phyloP scores from a whole-genome alignment of 2,113 vertebrate species.

The Ramphastos sulfuratus region DNA sequence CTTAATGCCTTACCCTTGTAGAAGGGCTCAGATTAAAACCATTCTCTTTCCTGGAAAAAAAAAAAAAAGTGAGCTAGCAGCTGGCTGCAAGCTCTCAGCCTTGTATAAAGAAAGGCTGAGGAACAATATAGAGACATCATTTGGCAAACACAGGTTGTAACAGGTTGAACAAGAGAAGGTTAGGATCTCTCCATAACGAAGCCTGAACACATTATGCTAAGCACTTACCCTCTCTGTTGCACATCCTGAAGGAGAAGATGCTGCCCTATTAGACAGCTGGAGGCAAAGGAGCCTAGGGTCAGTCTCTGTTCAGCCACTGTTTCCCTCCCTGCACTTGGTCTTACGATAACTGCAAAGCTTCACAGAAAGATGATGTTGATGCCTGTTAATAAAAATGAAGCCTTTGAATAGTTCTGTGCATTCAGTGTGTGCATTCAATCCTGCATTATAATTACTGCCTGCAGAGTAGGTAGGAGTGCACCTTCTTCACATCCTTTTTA shows the following conservation, averaged over 20 bases:
- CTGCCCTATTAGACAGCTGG: neutral
- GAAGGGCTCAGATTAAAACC: neutral
- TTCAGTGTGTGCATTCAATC: neutral
- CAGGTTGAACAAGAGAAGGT: neutral
- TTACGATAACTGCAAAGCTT: neutral
- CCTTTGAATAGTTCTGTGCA: neutral
- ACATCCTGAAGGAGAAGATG: neutral
- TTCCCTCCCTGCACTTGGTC: fast-evolving
- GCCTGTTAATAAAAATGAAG: neutral
- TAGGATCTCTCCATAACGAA: neutral
- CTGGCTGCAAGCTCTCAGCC: neutral
- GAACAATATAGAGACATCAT: fast-evolving
- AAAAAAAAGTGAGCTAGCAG: neutral
- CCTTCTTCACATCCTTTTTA: neutral
- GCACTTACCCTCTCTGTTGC: neutral
- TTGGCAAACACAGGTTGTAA: neutral
- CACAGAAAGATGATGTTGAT: neutral
- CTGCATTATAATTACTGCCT: neutral
- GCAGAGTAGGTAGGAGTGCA: neutral
- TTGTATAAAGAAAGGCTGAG: neutral
- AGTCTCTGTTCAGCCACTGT: neutral
- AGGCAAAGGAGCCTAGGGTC: neutral
- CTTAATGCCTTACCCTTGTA: neutral
- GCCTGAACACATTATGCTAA: neutral
- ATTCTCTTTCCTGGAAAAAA: neutral